Percentiles rank a stretch among this genome's conserved stretches.
Evolutionary conservation across 92 coral and sea anemone genomes (phyloP).

Genomic region (Meandrina meandrites): DNA sequence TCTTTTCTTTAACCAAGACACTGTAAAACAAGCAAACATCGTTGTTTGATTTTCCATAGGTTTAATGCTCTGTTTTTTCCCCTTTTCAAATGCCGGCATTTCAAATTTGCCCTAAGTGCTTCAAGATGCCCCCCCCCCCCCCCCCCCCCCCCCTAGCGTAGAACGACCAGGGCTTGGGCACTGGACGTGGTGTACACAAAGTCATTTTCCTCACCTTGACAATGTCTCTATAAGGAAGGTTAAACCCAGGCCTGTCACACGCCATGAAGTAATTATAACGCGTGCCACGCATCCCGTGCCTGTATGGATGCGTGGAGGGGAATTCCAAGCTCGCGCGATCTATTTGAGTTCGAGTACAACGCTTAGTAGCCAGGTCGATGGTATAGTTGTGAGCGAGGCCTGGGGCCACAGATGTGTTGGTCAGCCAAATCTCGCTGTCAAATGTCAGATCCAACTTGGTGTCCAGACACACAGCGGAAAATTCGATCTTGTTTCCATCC

Average conservation of each 20-base stretch:
- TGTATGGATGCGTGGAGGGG: conserved; percentile 77
- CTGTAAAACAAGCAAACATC: no score
- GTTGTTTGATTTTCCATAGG: no score
- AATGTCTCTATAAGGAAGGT: conserved; percentile 79
- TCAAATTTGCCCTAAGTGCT: no score
- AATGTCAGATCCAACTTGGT: conserved; percentile 82
- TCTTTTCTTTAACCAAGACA: no score
- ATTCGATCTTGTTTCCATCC: conserved; percentile 52
- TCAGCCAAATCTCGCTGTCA: conserved; percentile 79
- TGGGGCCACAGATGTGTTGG: conserved; percentile 76
- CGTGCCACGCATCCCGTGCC: conserved; percentile 77
- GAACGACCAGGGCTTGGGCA: no score
- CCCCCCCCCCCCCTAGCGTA: no score
- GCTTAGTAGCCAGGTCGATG: conserved; percentile 59
- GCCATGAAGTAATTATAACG: conserved; percentile 83
- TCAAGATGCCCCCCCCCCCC: no score
- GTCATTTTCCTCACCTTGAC: conserved; percentile 63
- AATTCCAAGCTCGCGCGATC: conserved; percentile 79
- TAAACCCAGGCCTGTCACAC: conserved; percentile 78
- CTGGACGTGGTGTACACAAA: no score
- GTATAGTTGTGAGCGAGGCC: conserved; percentile 65
- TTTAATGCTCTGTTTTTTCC: no score
- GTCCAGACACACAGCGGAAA: conserved; percentile 81
- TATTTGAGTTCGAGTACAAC: conserved; percentile 63
- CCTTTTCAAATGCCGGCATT: no score